These are phyloP conservation scores for Moxostoma hubbsi DNA, from an alignment of 2,797 vertebrate genomes.

Conservation along the genomic window DNA sequence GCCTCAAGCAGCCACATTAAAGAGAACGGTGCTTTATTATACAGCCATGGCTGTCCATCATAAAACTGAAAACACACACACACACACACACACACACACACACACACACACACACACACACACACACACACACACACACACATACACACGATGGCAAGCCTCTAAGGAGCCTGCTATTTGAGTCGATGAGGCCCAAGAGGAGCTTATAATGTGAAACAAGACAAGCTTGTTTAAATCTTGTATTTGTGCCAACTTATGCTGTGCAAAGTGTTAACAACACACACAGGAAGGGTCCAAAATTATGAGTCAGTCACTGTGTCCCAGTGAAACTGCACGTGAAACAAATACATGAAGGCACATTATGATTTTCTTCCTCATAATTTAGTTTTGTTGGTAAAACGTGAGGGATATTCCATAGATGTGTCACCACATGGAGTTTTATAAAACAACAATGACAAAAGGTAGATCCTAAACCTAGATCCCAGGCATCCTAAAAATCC, in stretches of 20 bases:
- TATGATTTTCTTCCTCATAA: too few relatives aligned
- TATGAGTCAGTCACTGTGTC: too few relatives aligned
- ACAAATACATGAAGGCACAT: too few relatives aligned
- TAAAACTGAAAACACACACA: conserved; percentile 25
- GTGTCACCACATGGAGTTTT: too few relatives aligned
- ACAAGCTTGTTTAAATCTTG: not conserved
- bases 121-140: conserved; percentile 13
- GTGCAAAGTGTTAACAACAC: not conserved
- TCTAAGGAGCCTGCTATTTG: not conserved
- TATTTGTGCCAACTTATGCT: too few relatives aligned
- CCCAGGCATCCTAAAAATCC: too few relatives aligned
- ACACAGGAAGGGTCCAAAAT: conserved; percentile 1
- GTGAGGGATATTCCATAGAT: too few relatives aligned
- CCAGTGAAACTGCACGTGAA: too few relatives aligned
- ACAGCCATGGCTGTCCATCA: conserved; percentile 25
- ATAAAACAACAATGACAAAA: too few relatives aligned
- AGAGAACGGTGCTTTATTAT: conserved; percentile 41
- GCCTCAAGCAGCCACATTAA: conserved; percentile 59
- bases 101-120: too few relatives aligned
- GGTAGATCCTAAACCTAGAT: too few relatives aligned
- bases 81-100: conserved; percentile 9
- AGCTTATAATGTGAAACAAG: conserved; percentile 1
- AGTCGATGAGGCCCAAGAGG: not conserved
- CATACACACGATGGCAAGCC: conserved; percentile 11
- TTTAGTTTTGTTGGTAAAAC: too few relatives aligned